Evolutionary conservation across 2,888 invertebrate species (phyloP).

Genomic region (Ochlodes sylvanus): DNA sequence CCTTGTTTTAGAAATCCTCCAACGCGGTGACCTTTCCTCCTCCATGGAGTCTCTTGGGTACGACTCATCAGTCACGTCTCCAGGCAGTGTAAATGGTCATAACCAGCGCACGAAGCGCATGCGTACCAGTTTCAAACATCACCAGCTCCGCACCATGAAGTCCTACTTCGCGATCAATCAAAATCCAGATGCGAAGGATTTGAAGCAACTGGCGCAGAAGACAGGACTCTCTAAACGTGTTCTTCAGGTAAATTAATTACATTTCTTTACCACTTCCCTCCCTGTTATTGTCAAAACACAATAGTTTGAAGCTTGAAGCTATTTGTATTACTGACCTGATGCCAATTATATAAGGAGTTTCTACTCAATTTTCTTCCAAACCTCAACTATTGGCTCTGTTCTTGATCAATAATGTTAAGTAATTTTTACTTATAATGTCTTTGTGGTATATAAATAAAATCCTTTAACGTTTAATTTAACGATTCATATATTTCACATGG

Average conservation of each 20-base stretch:
- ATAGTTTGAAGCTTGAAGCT: too few relatives aligned
- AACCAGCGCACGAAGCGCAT: slow-evolving; percentile 95
- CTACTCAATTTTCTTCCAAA: too few relatives aligned
- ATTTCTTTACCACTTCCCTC: neutral
- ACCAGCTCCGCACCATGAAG: slow-evolving; percentile 99
- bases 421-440: too few relatives aligned
- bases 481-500: too few relatives aligned
- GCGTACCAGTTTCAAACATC: slow-evolving; percentile 99
- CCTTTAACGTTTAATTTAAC: too few relatives aligned
- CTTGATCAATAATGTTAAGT: too few relatives aligned
- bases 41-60: slow-evolving; percentile 92
- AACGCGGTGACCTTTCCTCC: slow-evolving; percentile 89
- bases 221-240: slow-evolving; percentile 99
- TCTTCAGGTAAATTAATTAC: slow-evolving; percentile 90
- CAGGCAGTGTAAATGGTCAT: slow-evolving; percentile 86
- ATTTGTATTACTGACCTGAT: too few relatives aligned
- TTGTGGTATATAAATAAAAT: too few relatives aligned
- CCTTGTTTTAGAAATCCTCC: slow-evolving; percentile 88
- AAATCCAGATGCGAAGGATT: slow-evolving; percentile 99
- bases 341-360: too few relatives aligned
- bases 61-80: slow-evolving; percentile 89
- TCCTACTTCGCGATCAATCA: slow-evolving; percentile 99
- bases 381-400: too few relatives aligned
- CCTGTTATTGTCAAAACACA: too few relatives aligned
- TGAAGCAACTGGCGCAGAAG: slow-evolving; percentile 99